Evolutionary conservation across 2,797 vertebrate genomes (phyloP).

Genomic region (Intellagama lesueurii): DNA sequence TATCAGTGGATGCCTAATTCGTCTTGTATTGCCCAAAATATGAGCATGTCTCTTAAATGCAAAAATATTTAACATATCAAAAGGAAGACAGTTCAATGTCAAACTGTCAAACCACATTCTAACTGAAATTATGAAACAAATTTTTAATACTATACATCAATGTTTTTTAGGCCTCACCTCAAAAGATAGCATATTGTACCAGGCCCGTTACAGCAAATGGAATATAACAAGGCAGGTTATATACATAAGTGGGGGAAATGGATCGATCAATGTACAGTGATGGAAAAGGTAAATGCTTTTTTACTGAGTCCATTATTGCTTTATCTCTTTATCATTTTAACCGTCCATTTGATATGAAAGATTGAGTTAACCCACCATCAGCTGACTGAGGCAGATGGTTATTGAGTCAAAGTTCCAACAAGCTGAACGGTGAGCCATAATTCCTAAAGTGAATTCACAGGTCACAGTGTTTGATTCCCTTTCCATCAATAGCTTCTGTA

Average conservation of each 20-base stretch:
- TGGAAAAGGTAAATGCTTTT: conserved; percentile 38
- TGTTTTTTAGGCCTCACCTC: neutral
- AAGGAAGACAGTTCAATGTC: neutral
- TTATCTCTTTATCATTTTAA: conserved; percentile 31
- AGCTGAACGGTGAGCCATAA: neutral
- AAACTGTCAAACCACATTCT: neutral
- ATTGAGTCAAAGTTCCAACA: conserved; percentile 44
- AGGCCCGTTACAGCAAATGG: neutral
- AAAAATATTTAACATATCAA: neutral
- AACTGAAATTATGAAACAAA: neutral
- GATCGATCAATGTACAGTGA: conserved; percentile 12
- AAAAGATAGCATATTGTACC: conserved; percentile 27
- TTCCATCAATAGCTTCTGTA: neutral
- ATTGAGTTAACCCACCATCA: neutral
- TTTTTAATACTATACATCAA: neutral
- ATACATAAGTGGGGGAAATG: neutral
- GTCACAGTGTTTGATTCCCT: neutral
- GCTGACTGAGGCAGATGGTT: conserved; percentile 30
- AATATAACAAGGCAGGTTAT: neutral
- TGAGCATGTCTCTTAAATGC: neutral
- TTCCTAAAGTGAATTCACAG: neutral
- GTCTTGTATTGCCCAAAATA: neutral
- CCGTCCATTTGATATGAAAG: conserved; percentile 33
- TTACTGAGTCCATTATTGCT: conserved; percentile 47
- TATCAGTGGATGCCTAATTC: neutral